Base-by-base conservation (phyloP, 2,113 vertebrate genomes). In the Girardinichthys multiradiatus region DNA sequence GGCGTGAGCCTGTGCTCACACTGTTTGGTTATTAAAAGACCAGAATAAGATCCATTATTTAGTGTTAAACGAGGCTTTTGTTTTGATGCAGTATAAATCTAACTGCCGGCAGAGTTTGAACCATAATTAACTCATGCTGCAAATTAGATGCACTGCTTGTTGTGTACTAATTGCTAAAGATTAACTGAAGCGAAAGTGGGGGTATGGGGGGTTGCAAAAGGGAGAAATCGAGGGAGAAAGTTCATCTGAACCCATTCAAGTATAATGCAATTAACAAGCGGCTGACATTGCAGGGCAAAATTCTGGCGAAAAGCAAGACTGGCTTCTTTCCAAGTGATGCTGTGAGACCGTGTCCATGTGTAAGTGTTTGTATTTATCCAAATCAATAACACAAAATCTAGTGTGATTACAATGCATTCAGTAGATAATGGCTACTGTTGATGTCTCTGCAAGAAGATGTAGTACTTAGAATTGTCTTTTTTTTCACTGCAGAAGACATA, bases 311-410 rank as follows among this genome's bases (percentile, higher is more conserved):
- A 57, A 94, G 95, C 93, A 96, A 96, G 82, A 93, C 95, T 87
- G 97, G 97, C 89, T 98, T 96, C 93, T 99, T 99, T 90, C 97
- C 97, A 69, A 97, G 96, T 82, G 95, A 97, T 31, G 94, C 95
- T 64, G 97, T 99, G 70, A 97, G 95, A 85, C 97, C 97, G 14
- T 95, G 93, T 71, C 97, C 97, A 4, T 98, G 97, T 91, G 97
- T 99, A 95, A 96, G 97, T 97, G 93, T 67, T 80, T 13, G 62
- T 82, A 68, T 87, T 63, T 83, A 68, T 83, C 15, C 24, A 60
- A 57, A 85, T 88, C 87, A 83, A 80, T 90, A 81, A 76, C 68
- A 68, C 68, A 68, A 57, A 73, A 68, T 84, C 83, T 71, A 68
- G 78, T 74, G 68, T 83, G 80, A 91, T 88, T 74, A 84, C 75